A percentile compares a stretch with the other conserved stretches of the same genome.
These are phyloP conservation scores for Myzus persicae DNA, from an alignment of 1,140 invertebrate genomes.

Conservation along the genomic window DNA sequence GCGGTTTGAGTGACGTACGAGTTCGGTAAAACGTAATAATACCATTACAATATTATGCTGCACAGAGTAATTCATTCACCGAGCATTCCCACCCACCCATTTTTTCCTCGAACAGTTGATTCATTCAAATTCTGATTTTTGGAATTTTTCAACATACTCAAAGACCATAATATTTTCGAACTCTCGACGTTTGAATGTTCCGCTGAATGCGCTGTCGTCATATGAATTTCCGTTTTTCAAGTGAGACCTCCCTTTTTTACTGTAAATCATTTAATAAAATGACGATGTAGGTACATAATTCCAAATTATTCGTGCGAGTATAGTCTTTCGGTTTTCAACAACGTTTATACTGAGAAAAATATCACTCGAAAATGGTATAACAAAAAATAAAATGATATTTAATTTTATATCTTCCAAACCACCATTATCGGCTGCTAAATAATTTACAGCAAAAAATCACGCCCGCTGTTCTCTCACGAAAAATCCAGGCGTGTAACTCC, in stretches of 20 bases:
- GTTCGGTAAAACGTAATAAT: background rate
- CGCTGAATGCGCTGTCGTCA: no score
- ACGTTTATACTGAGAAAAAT: background rate
- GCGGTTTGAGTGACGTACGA: background rate
- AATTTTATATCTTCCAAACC: no score
- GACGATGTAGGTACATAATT: background rate
- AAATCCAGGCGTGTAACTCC: background rate
- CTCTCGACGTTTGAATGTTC: background rate
- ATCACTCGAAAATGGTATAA: background rate
- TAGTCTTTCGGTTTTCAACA: background rate
- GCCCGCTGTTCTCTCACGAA: background rate
- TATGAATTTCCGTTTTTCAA: no score
- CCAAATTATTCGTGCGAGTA: background rate
- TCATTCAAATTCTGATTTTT: background rate
- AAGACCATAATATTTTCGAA: background rate
- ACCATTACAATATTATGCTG: background rate
- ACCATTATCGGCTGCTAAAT: no score
- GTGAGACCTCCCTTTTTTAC: no score
- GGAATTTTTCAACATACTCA: background rate
- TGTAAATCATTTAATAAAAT: background rate
- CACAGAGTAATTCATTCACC: background rate
- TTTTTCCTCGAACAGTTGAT: background rate
- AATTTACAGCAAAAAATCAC: background rate
- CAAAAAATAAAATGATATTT: no score
- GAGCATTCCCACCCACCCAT: background rate